Conservation (phyloP, 2,797 vertebrate species). For the Amphiprion clarkii region DNA sequence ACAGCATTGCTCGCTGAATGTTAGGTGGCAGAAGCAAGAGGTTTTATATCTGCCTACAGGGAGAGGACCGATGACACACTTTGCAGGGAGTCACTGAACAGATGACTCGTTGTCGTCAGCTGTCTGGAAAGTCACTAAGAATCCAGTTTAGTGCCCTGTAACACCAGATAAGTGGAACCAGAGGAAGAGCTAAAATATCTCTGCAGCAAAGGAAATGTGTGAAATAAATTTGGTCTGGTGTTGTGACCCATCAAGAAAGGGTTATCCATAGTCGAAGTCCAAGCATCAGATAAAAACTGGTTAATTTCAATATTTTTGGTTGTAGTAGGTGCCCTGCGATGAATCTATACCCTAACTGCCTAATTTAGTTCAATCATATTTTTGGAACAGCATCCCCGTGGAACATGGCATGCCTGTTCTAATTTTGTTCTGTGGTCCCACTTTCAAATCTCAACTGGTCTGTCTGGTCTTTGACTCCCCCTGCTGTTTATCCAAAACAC, state of each 20-base stretch:
- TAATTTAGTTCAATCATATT: too few species aligned
- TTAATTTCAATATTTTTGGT: not conserved
- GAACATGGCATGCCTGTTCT: conserved; percentile 63
- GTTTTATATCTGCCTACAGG: too few species aligned
- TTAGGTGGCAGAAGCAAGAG: too few species aligned
- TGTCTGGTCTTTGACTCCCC: conserved; percentile 65
- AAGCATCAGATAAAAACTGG: not conserved
- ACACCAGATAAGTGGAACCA: conserved; percentile 22
- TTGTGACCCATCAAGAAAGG: not conserved
- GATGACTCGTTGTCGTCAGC: conserved; percentile 48
- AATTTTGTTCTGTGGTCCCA: conserved; percentile 58
- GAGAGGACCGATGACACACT: conserved; percentile 20
- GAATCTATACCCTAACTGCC: not conserved
- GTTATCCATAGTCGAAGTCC: not conserved
- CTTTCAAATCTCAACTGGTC: conserved; percentile 1
- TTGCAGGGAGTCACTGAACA: conserved; percentile 38
- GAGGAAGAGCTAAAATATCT: conserved; percentile 14
- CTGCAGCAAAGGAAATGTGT: conserved; percentile 7
- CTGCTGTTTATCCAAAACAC: conserved; percentile 54
- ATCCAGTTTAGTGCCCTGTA: conserved; percentile 16
- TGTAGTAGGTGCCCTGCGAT: not conserved
- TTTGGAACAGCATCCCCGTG: conserved; percentile 28
- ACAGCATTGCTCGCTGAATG: too few species aligned
- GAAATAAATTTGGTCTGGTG: not conserved
- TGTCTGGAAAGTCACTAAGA: conserved; percentile 50